These are phyloP conservation scores for Cynodonichthys magdalenae DNA, from an alignment of 2,797 vertebrate species.

Conservation along the genomic window DNA sequence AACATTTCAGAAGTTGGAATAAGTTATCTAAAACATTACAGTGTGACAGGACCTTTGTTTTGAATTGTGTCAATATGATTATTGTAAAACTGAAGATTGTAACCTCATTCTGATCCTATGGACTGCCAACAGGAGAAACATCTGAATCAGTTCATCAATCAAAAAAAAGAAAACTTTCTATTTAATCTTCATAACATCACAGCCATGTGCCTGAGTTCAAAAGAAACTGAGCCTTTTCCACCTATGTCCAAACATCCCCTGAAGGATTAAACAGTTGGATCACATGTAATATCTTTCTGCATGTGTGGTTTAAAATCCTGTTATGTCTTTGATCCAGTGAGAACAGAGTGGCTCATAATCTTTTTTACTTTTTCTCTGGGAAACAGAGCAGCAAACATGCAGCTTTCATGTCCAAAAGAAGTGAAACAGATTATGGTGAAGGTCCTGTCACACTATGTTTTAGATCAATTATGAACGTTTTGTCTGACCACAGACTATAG, in stretches of 20 bases:
- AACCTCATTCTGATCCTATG: background rate
- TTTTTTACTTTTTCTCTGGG: conserved; percentile 1
- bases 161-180: conserved; percentile 9
- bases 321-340: conserved; percentile 9
- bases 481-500: too few relatives aligned
- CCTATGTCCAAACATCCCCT: conserved; percentile 10
- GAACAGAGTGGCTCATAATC: conserved; percentile 15
- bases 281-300: conserved; percentile 49
- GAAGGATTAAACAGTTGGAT: conserved; percentile 18
- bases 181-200: conserved; percentile 67
- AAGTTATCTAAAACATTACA: too few relatives aligned
- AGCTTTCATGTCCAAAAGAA: background rate
- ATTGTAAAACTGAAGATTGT: too few relatives aligned
- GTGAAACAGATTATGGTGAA: too few relatives aligned
- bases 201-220: conserved; percentile 42
- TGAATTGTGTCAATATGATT: too few relatives aligned
- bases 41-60: too few relatives aligned
- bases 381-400: background rate
- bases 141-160: conserved; percentile 16
- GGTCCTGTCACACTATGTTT: too few relatives aligned
- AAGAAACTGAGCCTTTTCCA: conserved; percentile 16
- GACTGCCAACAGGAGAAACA: background rate
- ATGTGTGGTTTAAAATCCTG: conserved; percentile 43
- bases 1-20: too few relatives aligned
- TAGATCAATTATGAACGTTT: too few relatives aligned